A percentile compares a stretch with the other conserved stretches of the same genome.
Conservation (phyloP, 2,888 invertebrate genomes). For the Pelosia muscerda region DNA sequence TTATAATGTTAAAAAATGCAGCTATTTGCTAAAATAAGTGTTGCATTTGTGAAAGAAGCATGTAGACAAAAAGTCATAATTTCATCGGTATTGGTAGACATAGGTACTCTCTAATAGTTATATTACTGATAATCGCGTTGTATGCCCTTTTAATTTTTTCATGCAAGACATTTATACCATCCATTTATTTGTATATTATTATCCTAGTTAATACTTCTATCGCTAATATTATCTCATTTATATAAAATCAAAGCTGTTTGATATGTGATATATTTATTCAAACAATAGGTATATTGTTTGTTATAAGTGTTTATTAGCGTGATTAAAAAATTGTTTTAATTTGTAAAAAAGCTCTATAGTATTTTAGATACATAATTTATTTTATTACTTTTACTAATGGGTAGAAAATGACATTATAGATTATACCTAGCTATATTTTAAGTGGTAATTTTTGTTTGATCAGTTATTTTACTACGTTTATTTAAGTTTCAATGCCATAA, state of each 20-base stretch:
- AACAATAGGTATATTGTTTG: neutral
- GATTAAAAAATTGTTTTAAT: neutral
- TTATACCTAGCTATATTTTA: neutral
- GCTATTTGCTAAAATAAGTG: neutral
- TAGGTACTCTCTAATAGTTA: neutral
- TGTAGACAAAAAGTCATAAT: neutral
- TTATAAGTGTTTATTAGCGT: neutral
- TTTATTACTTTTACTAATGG: neutral
- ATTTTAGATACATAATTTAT: neutral
- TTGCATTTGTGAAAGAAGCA: neutral
- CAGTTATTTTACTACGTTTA: neutral
- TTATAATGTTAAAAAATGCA: neutral
- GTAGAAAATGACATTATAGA: neutral
- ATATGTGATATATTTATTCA: slow-evolving; percentile 8
- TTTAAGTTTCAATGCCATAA: neutral
- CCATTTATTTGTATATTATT: neutral
- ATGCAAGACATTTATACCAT: neutral
- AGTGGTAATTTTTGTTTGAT: neutral
- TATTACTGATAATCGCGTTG: neutral
- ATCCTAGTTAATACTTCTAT: neutral
- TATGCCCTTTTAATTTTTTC: neutral
- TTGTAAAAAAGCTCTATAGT: neutral
- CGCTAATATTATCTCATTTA: neutral
- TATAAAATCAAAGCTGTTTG: neutral
- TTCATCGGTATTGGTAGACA: neutral